Conservation (phyloP, 2,113 vertebrate species). For the Chionomys nivalis region DNA sequence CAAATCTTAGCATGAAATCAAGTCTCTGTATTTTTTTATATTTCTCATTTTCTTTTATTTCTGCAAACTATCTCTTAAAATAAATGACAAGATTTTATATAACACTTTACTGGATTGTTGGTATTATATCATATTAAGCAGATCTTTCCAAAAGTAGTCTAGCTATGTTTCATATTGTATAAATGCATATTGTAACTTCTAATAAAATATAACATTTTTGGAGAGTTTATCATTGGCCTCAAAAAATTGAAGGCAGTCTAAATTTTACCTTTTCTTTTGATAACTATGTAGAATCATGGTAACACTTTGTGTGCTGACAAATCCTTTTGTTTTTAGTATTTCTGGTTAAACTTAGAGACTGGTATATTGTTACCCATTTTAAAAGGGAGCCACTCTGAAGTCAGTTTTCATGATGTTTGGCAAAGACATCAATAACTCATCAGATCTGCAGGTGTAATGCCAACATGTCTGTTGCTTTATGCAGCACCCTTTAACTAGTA, state of each 20-base stretch:
- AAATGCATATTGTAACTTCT: not conserved
- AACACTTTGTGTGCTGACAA: not conserved
- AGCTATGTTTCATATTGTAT: not conserved
- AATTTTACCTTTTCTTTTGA: not conserved
- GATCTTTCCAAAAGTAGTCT: not conserved
- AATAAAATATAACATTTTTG: not conserved
- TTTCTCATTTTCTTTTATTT: not conserved
- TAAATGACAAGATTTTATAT: not conserved
- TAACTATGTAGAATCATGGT: not conserved
- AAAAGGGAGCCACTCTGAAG: not conserved
- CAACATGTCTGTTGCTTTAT: not conserved
- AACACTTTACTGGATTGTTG: not conserved
- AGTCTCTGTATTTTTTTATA: not conserved
- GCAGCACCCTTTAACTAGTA: not conserved
- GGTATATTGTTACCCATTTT: not conserved
- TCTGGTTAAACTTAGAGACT: conserved; percentile 7
- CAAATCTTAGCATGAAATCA: not conserved
- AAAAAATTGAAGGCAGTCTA: not conserved
- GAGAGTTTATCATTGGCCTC: not conserved
- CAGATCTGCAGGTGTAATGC: not conserved
- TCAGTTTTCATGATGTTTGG: not conserved
- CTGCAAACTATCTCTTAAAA: not conserved
- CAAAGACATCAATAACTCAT: not conserved
- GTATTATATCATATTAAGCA: not conserved
- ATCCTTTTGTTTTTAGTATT: not conserved